Base-by-base conservation (phyloP, 2,797 vertebrate genomes). In the Echeneis naucrates region DNA sequence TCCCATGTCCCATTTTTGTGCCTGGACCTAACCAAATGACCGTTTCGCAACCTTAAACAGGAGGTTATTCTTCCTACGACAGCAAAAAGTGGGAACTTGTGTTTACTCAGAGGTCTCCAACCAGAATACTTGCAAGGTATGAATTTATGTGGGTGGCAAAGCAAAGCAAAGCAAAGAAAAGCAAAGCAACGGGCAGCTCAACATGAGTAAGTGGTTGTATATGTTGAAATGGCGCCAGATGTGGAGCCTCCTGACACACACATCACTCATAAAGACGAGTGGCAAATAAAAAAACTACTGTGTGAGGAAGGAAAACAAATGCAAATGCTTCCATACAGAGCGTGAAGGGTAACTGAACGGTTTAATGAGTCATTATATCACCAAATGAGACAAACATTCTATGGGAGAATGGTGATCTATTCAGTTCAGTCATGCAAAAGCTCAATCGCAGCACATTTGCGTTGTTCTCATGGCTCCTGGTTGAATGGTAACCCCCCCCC, bases 151-250 rank as follows among this genome's bases (percentile, higher is more conserved):
- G n/a, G 45, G 54, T 40, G 32, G 24, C 47, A 50, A 52, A 60
- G 53, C 44, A 51, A 51, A 80, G 56, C 23, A n/a, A n/a, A n/a
- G 24, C 47, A 50, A 48, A n/a, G 24, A 47, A 50, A 48, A 60
- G 53, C 44, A 51, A 51, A 80, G 52, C 30, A 76, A 69, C 72
- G 68, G 58, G 62, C 58, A 56, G 47, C 55, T 47, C 44, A 56
- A 32, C 1, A 16, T 17, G 38, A 40, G 38, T 48, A 53, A 63
- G 53, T 33, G 38, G 54, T 55, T 37, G 59, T 37, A 24, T 27
- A n/a, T 10, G 0, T 30, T 48, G 2, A 47, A 72, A 44, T 38
- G 30, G 35, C 21, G 26, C 44, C 47, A 47, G 37, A 59, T 59
- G 59, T 32, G 2, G 4, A 5, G 16, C 55, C 74, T 65, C 45